Base-by-base conservation (phyloP, 2,888 invertebrate genomes). In the Habroteleia sp. region DNA sequence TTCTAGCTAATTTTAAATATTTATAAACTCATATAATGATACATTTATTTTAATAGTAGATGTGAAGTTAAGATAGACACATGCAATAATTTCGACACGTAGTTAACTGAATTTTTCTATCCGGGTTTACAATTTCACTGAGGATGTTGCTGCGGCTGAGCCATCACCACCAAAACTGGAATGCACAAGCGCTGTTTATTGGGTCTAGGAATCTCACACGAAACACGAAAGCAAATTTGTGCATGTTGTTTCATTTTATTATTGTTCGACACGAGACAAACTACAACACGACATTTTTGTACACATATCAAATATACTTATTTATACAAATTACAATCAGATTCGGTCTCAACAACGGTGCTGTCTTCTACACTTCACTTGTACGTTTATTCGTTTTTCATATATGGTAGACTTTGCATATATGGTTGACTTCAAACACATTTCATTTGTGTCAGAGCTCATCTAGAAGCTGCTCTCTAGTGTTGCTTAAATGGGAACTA, bases 81-180 rank as follows among this genome's bases (percentile, higher is more conserved):
- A 23, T 10, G 23, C 23, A 27, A 27, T 52, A 16, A 52, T 37
- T 37, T 23, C 2, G 16, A 7, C 13, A 39, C 37, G 5, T 10
- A 8, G 16, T n/a, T 5, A 5, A 4, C 14, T 7, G 6, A 13
- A 8, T 44, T 66, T 52, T 46, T 56, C 66, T 48, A 8, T 48
- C 41, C 56, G 66, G 48, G n/a, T 42, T 44, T 31, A 44, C 37
- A 44, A 13, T 35, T 42, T 16, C 42, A 50, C 44, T 10, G 37
- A 50, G 11, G 52, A 68, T 54, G 27, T 60, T 25, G 74, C 74
- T 68, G 68, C 63, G 54, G 69, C 63, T 54, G 60, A 73, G 63
- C 76, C 76, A 76, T 76, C 76, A 76, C 76, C 76, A 76, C 76
- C 76, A 74, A 72, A 76, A 65, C 23, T 65, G 52, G 73, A 66